Evolutionary conservation across 1,140 invertebrate species (phyloP), one percentile per base, ranked within the genome.

Genomic region (Ips nitidus): DNA sequence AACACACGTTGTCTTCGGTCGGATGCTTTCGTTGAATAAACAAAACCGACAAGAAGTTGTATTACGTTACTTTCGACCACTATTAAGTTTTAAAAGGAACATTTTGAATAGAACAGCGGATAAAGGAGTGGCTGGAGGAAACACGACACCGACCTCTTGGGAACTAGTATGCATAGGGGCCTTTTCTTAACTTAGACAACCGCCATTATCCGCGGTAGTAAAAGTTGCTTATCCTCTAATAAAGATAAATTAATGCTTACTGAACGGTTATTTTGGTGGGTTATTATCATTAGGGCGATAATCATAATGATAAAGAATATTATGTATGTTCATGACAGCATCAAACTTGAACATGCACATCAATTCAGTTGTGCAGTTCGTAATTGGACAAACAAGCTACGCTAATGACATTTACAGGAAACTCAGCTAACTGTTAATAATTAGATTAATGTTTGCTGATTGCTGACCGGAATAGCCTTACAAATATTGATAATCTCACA

Each of bases 41-140:
- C 62, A 64, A 64, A 64, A 64, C 50, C 47, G 62, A 22, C 62
- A 53, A 3, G 62, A 64, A 22, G 62, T 64, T 53, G 62, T 64
- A 64, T 64, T 53, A 64, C 47, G 43, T 64, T 64, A 64, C 62
- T 52, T 64, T 64, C 62, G 62, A 53, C 47, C 62, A 64, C 62
- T 64, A 64, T 64, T 64, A 64, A 64, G 52, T 41, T 64, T 8
- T 40, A 38, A 53, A 53, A 40, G 62, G 52, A 64, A 61, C 22
- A 22, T 64, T 64, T 64, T 64, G 62, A 64, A 64, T 64, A 64
- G 50, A 64, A 41, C n/a, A 55, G 60, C 50, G 62, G 47, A 64
- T 64, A 64, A 64, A 64, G 62, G 62, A 64, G 62, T 53, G 62
- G 47, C 52, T 8, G 37, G 6, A 64, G 43, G 62, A 64, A 64